Evolutionary conservation across 2,797 vertebrate genomes (phyloP).

Genomic region (Lepus oiostolus): DNA sequence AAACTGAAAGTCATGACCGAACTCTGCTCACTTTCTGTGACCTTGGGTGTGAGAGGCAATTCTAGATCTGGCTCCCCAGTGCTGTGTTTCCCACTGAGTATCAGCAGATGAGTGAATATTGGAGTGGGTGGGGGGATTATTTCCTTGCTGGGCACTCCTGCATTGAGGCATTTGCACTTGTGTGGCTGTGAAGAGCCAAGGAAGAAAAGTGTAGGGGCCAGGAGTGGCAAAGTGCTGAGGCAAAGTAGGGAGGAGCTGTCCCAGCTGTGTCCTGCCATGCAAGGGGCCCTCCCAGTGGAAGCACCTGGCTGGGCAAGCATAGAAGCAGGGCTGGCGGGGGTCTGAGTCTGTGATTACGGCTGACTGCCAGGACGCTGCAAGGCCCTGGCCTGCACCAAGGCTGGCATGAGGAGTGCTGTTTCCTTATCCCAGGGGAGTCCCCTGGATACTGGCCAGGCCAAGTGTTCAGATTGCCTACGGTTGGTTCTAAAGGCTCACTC

Average conservation of each 20-base stretch:
- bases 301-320: background rate
- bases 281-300: background rate
- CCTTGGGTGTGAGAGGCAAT: background rate
- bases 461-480: background rate
- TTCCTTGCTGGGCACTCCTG: background rate
- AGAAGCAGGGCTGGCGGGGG: accelerated
- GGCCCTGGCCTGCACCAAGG: too few species aligned
- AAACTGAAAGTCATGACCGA: too few species aligned
- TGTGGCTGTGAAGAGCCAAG: too few species aligned
- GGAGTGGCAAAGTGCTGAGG: background rate
- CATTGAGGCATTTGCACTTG: background rate
- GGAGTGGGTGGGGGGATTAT: too few species aligned
- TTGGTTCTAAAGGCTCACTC: background rate
- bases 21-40: background rate
- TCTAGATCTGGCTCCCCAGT: accelerated
- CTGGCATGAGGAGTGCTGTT: background rate
- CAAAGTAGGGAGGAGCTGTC: background rate
- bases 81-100: too few species aligned
- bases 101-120: too few species aligned
- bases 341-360: accelerated
- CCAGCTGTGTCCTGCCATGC: too few species aligned
- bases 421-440: too few species aligned
- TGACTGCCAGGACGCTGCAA: background rate
- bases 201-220: background rate
- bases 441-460: accelerated